These are phyloP conservation scores for Variabilichromis moorii DNA, from an alignment of 2,113 vertebrate genomes.

Conservation along the genomic window DNA sequence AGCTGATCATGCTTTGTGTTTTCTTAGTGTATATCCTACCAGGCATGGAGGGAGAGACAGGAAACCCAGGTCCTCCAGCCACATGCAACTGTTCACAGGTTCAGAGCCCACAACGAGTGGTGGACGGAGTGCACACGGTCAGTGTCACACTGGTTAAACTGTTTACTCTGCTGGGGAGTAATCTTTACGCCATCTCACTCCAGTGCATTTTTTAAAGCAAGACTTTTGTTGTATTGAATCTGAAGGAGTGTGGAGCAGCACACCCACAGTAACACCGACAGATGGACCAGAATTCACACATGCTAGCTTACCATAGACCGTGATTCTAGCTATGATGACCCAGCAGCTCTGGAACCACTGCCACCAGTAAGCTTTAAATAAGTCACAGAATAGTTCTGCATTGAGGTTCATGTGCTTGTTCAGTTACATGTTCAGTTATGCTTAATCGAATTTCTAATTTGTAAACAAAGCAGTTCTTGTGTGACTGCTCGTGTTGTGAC, in stretches of 20 bases:
- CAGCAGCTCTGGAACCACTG: neutral
- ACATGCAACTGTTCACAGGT: constrained; percentile 27
- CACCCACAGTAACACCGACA: neutral
- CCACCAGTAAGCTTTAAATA: neutral
- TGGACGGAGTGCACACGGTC: constrained; percentile 15
- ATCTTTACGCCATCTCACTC: neutral
- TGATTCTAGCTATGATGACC: neutral
- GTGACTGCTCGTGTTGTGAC: neutral
- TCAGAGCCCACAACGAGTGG: neutral
- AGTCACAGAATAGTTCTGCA: neutral
- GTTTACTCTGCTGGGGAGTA: neutral
- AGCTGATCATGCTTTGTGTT: neutral
- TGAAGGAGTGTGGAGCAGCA: neutral
- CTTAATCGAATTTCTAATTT: neutral
- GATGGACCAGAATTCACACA: neutral
- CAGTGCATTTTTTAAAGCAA: neutral
- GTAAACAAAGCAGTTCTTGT: neutral
- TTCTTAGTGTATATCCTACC: constrained; percentile 26
- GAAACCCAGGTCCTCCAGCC: neutral
- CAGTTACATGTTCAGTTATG: neutral
- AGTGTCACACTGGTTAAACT: neutral
- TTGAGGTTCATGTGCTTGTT: neutral
- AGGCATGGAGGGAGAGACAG: constrained; percentile 32
- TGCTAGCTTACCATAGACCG: neutral
- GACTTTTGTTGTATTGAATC: neutral